Evolutionary conservation across 2,113 vertebrate genomes (phyloP), one percentile per base, ranked within the genome.

Genomic region (Anthoscopus minutus): DNA sequence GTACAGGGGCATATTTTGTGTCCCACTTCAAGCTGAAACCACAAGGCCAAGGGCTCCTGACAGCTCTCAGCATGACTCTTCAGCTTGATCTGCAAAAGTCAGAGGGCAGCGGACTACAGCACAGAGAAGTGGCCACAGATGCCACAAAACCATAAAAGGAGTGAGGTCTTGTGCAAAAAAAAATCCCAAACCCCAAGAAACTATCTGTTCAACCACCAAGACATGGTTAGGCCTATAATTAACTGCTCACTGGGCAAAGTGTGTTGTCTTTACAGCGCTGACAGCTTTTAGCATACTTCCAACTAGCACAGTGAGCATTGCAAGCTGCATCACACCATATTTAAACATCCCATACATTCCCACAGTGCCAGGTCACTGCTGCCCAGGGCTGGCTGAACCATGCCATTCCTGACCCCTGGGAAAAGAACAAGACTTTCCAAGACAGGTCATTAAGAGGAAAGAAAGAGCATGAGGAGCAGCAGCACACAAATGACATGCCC

Each of bases 271-370:
- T 31, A 28, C 51, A 56, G 50, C 69, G 37, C 40, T 53, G 66
- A 31, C 3, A 0, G 53, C 31, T 61, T 42, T 38, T 57, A 17
- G 47, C 0, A 0, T 2, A 7, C 44, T 80, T 19, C 64, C 47
- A 56, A 44, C 10, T 10, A 9, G 45, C 3, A 2, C 15, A 66
- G 47, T 8, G 23, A 51, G 21, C 3, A 28, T n/a, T 13, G 11
- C 42, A 47, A 40, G 45, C 28, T 69, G 70, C 15, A 50, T 45
- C 45, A n/a, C 25, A 6, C 9, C 6, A 21, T 7, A 18, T 13
- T 40, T 35, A 64, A 71, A 54, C 35, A 77, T 14, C 35, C 53
- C 25, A 20, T 3, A 24, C 31, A 6, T 24, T 51, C 40, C 71
- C 70, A 40, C 60, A 69, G 30, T 13, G 27, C 40, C 71, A 42